phyloP scores from a whole-genome alignment of 2,113 vertebrate genomes.

The Neolamprologus variostigma region DNA sequence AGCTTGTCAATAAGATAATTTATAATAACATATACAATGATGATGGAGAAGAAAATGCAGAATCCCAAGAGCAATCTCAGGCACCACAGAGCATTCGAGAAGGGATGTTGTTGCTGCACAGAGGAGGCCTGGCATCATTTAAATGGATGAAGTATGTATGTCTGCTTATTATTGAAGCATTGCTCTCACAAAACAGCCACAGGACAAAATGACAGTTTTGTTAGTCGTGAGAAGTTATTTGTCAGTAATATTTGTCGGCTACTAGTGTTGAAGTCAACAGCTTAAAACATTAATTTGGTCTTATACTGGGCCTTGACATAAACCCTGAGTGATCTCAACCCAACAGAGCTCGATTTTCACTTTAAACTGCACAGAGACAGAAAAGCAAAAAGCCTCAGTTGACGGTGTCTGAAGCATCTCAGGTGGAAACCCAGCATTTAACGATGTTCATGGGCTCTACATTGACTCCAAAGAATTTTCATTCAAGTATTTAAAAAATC shows the following conservation, averaged over 20 bases:
- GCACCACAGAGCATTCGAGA: constrained; percentile 43
- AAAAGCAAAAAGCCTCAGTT: background rate
- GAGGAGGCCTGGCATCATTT: constrained; percentile 50
- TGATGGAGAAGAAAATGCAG: background rate
- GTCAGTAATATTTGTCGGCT: accelerated
- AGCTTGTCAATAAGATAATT: constrained; percentile 73
- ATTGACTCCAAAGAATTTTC: background rate
- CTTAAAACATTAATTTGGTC: background rate
- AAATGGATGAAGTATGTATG: constrained; percentile 72
- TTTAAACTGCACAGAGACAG: background rate
- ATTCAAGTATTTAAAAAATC: background rate
- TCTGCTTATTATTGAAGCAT: background rate
- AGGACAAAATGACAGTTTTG: background rate
- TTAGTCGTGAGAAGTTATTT: background rate
- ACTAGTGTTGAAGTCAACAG: background rate
- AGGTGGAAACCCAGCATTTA: background rate
- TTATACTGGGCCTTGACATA: background rate
- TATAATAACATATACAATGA: constrained; percentile 65
- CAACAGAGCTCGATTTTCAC: accelerated
- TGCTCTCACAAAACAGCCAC: background rate
- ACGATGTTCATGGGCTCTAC: accelerated
- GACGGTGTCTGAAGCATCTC: accelerated
- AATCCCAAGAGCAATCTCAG: background rate
- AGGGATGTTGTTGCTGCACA: constrained; percentile 68
- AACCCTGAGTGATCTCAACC: background rate